Evolutionary conservation across 2,888 invertebrate species (phyloP).

Genomic region (Micoletzkya japonica): DNA sequence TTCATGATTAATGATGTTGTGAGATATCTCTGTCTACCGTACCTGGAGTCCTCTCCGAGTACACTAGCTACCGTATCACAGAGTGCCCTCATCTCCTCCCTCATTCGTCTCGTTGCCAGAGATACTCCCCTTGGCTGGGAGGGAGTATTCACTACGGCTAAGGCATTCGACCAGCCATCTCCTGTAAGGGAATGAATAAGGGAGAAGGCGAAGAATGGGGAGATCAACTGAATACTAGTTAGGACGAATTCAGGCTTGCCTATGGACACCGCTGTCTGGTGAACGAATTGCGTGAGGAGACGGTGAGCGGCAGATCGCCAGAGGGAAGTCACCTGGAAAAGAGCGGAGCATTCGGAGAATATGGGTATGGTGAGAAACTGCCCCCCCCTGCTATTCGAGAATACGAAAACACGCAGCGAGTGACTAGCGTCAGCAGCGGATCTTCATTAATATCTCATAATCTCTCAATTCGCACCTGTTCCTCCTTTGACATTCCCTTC

Average conservation of each 20-base stretch:
- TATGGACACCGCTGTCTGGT: slow-evolving; percentile 19
- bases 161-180: slow-evolving; percentile 23
- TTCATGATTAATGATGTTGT: no score
- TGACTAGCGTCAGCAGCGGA: not conserved
- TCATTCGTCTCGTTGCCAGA: slow-evolving; percentile 7
- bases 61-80: slow-evolving; percentile 23
- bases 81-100: slow-evolving; percentile 9
- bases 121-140: slow-evolving; percentile 25
- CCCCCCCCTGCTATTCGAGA: not conserved
- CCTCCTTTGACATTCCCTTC: slow-evolving; percentile 7
- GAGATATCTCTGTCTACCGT: not conserved
- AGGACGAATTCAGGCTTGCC: not conserved
- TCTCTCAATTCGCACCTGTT: slow-evolving; percentile 22
- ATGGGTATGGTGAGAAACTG: not conserved
- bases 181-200: slow-evolving; percentile 3
- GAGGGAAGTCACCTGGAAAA: not conserved
- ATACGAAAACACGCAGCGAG: not conserved
- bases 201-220: not conserved
- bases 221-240: not conserved
- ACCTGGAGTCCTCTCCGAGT: slow-evolving; percentile 14
- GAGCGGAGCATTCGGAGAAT: not conserved
- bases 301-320: slow-evolving; percentile 22
- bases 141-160: slow-evolving; percentile 5
- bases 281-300: slow-evolving; percentile 19
- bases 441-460: no score